A percentile compares a stretch with the other conserved stretches of the same genome.
These are phyloP conservation scores for Camptogramma bilineatum DNA, from an alignment of 2,888 invertebrate species.

Conservation along the genomic window DNA sequence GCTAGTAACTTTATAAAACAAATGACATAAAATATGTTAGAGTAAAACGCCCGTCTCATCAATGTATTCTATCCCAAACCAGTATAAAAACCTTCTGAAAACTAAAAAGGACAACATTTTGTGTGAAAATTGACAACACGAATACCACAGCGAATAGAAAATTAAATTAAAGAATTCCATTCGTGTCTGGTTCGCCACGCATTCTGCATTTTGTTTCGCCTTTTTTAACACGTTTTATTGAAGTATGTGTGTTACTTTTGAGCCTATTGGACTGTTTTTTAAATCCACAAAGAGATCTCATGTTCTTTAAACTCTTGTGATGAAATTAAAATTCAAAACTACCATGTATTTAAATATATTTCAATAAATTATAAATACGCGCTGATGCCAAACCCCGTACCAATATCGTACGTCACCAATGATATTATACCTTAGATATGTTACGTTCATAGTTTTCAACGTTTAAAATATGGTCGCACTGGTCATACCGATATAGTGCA, in stretches of 20 bases:
- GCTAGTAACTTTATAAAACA: too few species aligned
- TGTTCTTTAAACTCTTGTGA: too few species aligned
- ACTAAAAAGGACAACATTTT: conserved; percentile 27
- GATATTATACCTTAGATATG: too few species aligned
- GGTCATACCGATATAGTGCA: too few species aligned
- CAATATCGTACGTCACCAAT: too few species aligned
- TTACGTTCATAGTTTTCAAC: too few species aligned
- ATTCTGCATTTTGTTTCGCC: conserved; percentile 11
- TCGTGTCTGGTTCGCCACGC: conserved; percentile 16
- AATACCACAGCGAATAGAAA: conserved; percentile 17
- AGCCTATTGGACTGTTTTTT: not conserved
- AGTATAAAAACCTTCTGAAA: not conserved
- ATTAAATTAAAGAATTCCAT: conserved; percentile 37
- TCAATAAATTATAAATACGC: too few species aligned
- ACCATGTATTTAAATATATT: too few species aligned
- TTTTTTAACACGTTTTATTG: conserved; percentile 9
- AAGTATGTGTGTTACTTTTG: not conserved
- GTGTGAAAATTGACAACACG: conserved; percentile 27
- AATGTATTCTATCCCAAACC: not conserved
- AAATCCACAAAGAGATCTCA: too few species aligned
- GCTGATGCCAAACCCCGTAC: too few species aligned
- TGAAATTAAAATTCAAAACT: too few species aligned
- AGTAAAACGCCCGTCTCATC: not conserved
- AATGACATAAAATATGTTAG: not conserved
- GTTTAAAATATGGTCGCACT: too few species aligned